phyloP scores from a whole-genome alignment of 2,888 invertebrate genomes.

The Drosophila ezoana region DNA sequence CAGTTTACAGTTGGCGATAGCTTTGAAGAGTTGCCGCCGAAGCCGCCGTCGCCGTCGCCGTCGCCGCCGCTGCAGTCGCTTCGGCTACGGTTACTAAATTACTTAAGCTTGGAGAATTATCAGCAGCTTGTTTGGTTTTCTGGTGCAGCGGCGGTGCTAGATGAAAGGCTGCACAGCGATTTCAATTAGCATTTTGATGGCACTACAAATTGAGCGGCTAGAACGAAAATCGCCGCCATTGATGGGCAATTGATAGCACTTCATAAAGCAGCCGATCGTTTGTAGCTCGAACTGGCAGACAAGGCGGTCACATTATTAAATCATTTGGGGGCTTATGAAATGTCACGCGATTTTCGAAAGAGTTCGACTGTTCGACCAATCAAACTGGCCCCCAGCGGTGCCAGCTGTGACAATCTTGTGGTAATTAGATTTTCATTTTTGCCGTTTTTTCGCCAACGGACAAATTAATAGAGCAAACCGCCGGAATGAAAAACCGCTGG shows the following conservation, averaged over 20 bases:
- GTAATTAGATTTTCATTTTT: conserved; percentile 68
- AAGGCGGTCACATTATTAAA: conserved; percentile 60
- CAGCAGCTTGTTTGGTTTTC: conserved; percentile 69
- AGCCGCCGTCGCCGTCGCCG: conserved; percentile 32
- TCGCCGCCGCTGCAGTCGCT: conserved; percentile 1
- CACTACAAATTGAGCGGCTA: conserved; percentile 70
- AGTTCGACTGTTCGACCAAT: conserved; percentile 43
- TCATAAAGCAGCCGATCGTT: conserved; percentile 75
- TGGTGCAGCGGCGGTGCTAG: conserved; percentile 71
- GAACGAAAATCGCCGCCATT: conserved; percentile 64
- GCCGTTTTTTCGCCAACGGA: conserved; percentile 27
- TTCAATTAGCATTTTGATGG: conserved; percentile 82
- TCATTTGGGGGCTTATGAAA: conserved; percentile 62
- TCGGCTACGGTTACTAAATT: conserved; percentile 69
- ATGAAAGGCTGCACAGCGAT: conserved; percentile 66
- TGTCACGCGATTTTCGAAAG: conserved; percentile 78
- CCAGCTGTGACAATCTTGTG: conserved; percentile 72
- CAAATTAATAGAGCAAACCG: conserved; percentile 50
- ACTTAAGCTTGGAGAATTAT: conserved; percentile 62
- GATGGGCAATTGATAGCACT: conserved; percentile 77
- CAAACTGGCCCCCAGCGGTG: conserved; percentile 64
- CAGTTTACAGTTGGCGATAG: conserved; percentile 65
- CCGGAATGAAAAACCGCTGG: conserved; percentile 23
- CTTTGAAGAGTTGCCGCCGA: conserved; percentile 65
- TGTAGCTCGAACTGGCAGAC: conserved; percentile 32